Base-by-base conservation (phyloP, 2,888 invertebrate species). In the Dryomyza anilis region DNA sequence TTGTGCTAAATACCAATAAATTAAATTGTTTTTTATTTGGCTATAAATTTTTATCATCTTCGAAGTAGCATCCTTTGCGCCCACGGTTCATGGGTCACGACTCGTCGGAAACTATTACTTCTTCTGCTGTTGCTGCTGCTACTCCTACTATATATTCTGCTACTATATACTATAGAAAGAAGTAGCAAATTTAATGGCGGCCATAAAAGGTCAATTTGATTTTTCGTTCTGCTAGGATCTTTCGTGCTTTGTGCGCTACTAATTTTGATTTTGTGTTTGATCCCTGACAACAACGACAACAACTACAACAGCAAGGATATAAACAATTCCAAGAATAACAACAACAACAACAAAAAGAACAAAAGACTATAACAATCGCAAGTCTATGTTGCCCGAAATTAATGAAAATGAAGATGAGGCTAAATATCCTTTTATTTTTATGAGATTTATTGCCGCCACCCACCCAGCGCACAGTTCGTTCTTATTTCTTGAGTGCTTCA, bases 11-110 rank as follows among this genome's bases (percentile, higher is more conserved):
- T 77, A 76, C 76, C 76, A 78, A 81, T 81, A 81, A 81, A 81
- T 81, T 78, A 77, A 79, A 79, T 79, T 78, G 77, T 78, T 77
- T 79, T 78, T 78, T 79, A 79, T 79, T 78, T 77, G 72, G 73
- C 75, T 77, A 78, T 79, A 80, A 81, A 78, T 79, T 80, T 80
- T 79, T 81, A 80, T 81, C 79, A 78, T 76, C 72, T 69, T 36
- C 39, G 16, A n/a, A n/a, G n/a, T n/a, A n/a, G n/a, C n/a, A n/a
- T n/a, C n/a, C 50, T 30, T 23, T 7, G 8, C n/a, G 39, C 39
- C 39, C 12, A n/a, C 14, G 39, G n/a, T 14, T 39, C 39, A 39
- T n/a, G 39, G 14, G 12, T n/a, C 4, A 33, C 33, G 33, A 6
- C 33, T 8, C 33, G 33, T n/a, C n/a, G n/a, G n/a, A n/a, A n/a